Base-by-base conservation (phyloP, 2,797 vertebrate species). In the Bufotes viridis region DNA sequence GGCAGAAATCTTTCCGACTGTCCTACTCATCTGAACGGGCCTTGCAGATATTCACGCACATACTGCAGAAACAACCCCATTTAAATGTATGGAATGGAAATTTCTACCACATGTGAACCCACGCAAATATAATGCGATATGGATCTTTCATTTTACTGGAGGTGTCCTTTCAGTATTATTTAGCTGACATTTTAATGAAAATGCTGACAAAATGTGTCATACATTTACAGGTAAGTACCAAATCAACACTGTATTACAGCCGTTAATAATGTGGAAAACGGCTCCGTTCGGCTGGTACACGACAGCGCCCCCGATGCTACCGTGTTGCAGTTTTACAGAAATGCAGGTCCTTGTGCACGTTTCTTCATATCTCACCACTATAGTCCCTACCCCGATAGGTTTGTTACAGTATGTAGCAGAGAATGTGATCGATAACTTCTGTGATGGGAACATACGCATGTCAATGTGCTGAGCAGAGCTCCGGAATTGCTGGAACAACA, bases 251-350 rank as follows among this genome's bases (percentile, higher is more conserved):
- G 22, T 81, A 51, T 65, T n/a, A 65, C 22, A 24, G 63, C 3
- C 34, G 55, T 49, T n/a, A 67, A 67, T 17, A 81, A 67, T 81
- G 34, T n/a, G 17, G 11, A 67, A 82, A 51, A 81, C n/a, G 20
- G 34, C 26, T 34, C 49, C 14, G 49, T 49, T 60, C n/a, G 22
- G 58, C n/a, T 60, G 51, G 60, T 65, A 65, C 20, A n/a, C 51
- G 7, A 22, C 49, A 24, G 75, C 75, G 13, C 51, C 55, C 22
- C 29, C 15, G 24, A 57, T 2, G 76, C 51, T 51, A 57, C 17
- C 34, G 42, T 11, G 17, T 70, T 15, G 15, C 14, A 34, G 69
- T 20, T 17, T 34, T 72, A 17, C 17, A 42, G 17, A 42, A 34
- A 20, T 42, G 9, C n/a, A 2, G 29, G 29, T 34, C 3, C 65